Conservation (phyloP, 2,797 vertebrate species). For the Enteromius unitaeniatus region DNA sequence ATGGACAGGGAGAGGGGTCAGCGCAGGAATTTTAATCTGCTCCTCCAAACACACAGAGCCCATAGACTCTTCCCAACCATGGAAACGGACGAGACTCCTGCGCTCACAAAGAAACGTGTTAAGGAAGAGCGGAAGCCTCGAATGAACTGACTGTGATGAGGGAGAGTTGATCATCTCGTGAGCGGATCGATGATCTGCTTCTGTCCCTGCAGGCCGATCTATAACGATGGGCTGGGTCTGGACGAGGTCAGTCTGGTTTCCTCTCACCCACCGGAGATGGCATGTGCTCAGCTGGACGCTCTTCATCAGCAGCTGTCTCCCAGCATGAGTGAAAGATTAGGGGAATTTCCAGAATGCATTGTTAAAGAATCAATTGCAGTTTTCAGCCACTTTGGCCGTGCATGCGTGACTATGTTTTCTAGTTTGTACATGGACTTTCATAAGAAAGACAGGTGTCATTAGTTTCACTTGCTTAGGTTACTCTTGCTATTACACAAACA, state of each 20-base stretch:
- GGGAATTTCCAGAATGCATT: constrained; percentile 14
- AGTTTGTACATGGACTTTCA: neutral
- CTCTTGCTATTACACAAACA: neutral
- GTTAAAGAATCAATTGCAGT: neutral
- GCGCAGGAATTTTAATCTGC: constrained; percentile 52
- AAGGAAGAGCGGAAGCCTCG: neutral
- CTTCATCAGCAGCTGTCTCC: constrained; percentile 40
- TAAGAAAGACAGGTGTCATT: neutral
- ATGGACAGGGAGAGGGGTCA: constrained; percentile 38
- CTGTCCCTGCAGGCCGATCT: constrained; percentile 16
- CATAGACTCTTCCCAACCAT: constrained; percentile 36
- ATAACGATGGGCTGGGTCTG: neutral
- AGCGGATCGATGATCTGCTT: neutral
- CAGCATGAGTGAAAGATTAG: neutral
- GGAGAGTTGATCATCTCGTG: neutral
- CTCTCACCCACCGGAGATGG: constrained; percentile 54
- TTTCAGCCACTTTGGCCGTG: neutral
- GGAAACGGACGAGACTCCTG: neutral
- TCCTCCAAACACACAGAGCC: constrained; percentile 21
- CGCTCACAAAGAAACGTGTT: neutral
- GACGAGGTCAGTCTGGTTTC: constrained; percentile 54
- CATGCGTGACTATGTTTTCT: neutral
- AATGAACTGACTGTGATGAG: neutral
- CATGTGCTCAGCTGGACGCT: constrained; percentile 53
- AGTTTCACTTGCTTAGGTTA: neutral